phyloP scores from a whole-genome alignment of 2,888 invertebrate species.

The Octodonta nipae region DNA sequence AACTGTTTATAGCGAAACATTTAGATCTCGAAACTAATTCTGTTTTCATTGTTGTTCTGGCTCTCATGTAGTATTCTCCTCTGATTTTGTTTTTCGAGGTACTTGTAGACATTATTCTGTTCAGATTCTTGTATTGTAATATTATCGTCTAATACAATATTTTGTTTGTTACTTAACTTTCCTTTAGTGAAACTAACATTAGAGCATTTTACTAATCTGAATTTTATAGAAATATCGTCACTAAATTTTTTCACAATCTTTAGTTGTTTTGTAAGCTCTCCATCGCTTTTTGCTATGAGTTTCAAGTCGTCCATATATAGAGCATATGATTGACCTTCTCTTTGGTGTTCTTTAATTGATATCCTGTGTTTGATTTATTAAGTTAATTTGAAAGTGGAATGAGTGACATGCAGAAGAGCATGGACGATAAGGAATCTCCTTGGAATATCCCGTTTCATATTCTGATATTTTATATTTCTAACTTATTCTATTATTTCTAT shows the following conservation, averaged over 20 bases:
- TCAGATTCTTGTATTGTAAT: background rate
- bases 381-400: background rate
- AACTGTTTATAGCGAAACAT: too few relatives aligned
- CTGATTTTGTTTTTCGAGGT: background rate
- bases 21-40: too few relatives aligned
- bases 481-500: too few relatives aligned
- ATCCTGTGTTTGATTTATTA: conserved; percentile 2
- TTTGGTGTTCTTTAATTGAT: background rate
- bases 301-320: background rate
- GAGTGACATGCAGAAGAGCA: conserved; percentile 3
- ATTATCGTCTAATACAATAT: background rate
- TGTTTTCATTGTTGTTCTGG: too few relatives aligned
- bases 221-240: background rate
- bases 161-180: background rate
- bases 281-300: background rate
- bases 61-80: conserved; percentile 3
- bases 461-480: too few relatives aligned
- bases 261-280: background rate
- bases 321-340: background rate
- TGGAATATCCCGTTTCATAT: background rate
- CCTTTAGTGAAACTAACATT: background rate
- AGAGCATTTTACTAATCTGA: background rate
- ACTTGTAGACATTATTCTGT: background rate
- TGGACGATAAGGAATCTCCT: background rate
- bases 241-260: background rate